Evolutionary conservation across 2,888 invertebrate species (phyloP).

Genomic region (Theretra japonica): DNA sequence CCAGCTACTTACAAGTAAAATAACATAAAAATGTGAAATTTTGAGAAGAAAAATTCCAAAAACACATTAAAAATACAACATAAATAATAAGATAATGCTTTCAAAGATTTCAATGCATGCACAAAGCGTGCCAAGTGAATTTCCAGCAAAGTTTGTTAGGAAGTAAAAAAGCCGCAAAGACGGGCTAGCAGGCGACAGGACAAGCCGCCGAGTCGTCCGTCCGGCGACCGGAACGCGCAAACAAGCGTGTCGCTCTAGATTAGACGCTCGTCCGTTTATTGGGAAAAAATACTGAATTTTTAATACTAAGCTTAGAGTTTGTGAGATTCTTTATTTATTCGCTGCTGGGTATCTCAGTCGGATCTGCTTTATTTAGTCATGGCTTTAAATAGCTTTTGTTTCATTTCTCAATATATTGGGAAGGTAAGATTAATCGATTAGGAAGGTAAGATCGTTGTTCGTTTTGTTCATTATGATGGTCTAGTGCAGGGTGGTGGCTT

Average conservation of each 20-base stretch:
- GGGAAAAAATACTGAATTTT: conserved; percentile 14
- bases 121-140: conserved; percentile 46
- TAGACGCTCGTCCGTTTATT: conserved; percentile 26
- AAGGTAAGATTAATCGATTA: too few species aligned
- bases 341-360: too few species aligned
- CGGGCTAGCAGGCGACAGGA: conserved; percentile 30
- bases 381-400: too few species aligned
- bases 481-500: too few species aligned
- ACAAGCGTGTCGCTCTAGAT: conserved; percentile 29
- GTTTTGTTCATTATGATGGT: too few species aligned
- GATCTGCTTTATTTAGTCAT: neutral
- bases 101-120: conserved; percentile 18
- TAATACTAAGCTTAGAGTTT: neutral
- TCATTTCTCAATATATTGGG: too few species aligned
- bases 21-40: neutral
- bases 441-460: too few species aligned
- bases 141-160: conserved; percentile 53
- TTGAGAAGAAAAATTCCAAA: neutral
- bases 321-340: neutral
- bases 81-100: neutral
- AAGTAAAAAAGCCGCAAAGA: conserved; percentile 51
- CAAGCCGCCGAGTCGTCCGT: conserved; percentile 12
- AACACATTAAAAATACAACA: conserved; percentile 8
- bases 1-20: too few species aligned
- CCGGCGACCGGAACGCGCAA: conserved; percentile 31